These are phyloP conservation scores for Callionymus lyra DNA, from an alignment of 2,113 vertebrate genomes.

Conservation along the genomic window DNA sequence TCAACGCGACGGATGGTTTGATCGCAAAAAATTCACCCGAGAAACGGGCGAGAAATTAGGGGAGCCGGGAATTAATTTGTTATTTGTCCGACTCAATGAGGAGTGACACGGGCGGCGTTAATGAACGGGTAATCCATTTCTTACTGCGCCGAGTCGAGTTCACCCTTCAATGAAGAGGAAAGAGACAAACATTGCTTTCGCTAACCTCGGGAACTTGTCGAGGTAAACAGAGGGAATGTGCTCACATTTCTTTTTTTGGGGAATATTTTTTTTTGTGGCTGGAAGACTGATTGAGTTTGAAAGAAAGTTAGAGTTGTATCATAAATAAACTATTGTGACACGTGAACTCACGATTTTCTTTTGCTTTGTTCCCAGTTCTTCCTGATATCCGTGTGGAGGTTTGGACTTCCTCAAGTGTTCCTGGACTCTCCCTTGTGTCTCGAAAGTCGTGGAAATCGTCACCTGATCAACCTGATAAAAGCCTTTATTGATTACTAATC, in stretches of 20 bases:
- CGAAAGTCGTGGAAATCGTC: no score
- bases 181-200: constrained; percentile 60
- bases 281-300: constrained; percentile 34
- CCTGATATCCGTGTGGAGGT: constrained; percentile 25
- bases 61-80: constrained; percentile 62
- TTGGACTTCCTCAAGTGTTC: no score
- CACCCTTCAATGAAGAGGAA: constrained; percentile 60
- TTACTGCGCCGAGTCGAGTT: constrained; percentile 50
- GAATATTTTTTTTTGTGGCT: constrained; percentile 22
- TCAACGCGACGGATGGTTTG: constrained; percentile 48
- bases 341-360: constrained; percentile 36
- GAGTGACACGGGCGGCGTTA: constrained; percentile 57
- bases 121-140: constrained; percentile 62
- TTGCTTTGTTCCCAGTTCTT: constrained; percentile 25
- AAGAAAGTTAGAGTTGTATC: constrained; percentile 24
- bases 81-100: constrained; percentile 66
- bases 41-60: constrained; percentile 64
- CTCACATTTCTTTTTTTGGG: constrained; percentile 35
- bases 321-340: constrained; percentile 25
- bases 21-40: constrained; percentile 48
- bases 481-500: no score
- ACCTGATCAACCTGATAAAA: no score
- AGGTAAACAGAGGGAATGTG: constrained; percentile 16
- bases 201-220: constrained; percentile 47
- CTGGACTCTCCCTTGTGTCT: not conserved